Evolutionary conservation across 2,888 invertebrate species (phyloP).

Genomic region (Zaprionus lineosus): DNA sequence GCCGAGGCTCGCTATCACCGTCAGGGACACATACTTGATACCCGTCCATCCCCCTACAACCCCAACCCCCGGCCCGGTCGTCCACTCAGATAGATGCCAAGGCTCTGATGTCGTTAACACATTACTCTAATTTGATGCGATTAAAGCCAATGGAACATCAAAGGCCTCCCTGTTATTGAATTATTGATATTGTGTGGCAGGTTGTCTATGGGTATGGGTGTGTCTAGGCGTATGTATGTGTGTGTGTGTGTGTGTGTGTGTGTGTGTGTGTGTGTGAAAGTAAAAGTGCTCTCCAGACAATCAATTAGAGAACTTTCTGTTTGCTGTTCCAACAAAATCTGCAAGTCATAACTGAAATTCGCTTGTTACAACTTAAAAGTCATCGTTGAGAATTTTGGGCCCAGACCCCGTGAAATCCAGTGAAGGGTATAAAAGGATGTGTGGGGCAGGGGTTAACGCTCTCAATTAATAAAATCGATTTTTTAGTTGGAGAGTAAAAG

Average conservation of each 20-base stretch:
- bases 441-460: no score
- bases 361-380: slow-evolving; percentile 21
- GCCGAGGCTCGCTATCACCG: slow-evolving; percentile 29
- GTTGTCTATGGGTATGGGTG: background rate
- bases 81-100: background rate
- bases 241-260: background rate
- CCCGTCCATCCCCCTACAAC: slow-evolving; percentile 58
- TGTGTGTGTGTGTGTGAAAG: no score
- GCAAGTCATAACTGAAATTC: slow-evolving; percentile 47
- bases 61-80: slow-evolving; percentile 35
- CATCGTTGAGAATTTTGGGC: no score
- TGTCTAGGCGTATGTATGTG: background rate
- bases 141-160: slow-evolving; percentile 62
- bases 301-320: slow-evolving; percentile 40
- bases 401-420: no score
- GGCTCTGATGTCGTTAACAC: slow-evolving; percentile 52
- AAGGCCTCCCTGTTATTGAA: slow-evolving; percentile 24
- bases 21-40: slow-evolving; percentile 26
- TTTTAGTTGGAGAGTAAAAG: no score
- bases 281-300: slow-evolving; percentile 4
- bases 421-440: no score
- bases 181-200: slow-evolving; percentile 31
- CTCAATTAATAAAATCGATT: no score
- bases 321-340: slow-evolving; percentile 31
- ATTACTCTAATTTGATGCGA: slow-evolving; percentile 58